phyloP scores from a whole-genome alignment of 2,797 vertebrate genomes.

The Chloroceryle amazona region DNA sequence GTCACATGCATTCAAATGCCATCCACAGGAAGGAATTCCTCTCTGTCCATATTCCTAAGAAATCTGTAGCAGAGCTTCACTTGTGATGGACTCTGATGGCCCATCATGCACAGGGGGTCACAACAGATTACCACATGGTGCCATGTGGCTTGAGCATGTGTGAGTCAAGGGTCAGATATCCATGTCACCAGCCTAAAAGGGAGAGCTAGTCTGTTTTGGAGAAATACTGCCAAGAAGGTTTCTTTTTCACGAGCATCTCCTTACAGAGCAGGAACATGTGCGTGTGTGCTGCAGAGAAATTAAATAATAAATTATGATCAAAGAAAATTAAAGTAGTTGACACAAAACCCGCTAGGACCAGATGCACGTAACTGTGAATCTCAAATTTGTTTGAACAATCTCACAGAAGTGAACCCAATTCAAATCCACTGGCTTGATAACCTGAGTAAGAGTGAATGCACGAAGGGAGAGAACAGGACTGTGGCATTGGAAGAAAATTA shows the following conservation, averaged over 20 bases:
- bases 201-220: not conserved
- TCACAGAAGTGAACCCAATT: not conserved
- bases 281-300: not conserved
- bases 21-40: not conserved
- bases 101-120: not conserved
- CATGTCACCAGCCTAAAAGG: not conserved
- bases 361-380: not conserved
- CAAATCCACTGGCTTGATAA: not conserved
- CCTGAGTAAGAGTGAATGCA: not conserved
- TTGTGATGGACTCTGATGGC: not conserved
- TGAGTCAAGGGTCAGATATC: not conserved
- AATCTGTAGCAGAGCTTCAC: not conserved
- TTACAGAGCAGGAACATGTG: not conserved
- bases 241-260: not conserved
- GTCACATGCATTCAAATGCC: not conserved
- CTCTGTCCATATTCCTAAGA: not conserved
- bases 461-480: fast-evolving
- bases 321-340: not conserved
- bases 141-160: not conserved
- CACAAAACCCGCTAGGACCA: not conserved
- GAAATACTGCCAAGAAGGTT: not conserved
- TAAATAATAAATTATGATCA: not conserved
- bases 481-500: not conserved
- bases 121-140: not conserved
- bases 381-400: not conserved